phyloP scores from a whole-genome alignment of 2,888 invertebrate genomes.

The Operophtera brumata region DNA sequence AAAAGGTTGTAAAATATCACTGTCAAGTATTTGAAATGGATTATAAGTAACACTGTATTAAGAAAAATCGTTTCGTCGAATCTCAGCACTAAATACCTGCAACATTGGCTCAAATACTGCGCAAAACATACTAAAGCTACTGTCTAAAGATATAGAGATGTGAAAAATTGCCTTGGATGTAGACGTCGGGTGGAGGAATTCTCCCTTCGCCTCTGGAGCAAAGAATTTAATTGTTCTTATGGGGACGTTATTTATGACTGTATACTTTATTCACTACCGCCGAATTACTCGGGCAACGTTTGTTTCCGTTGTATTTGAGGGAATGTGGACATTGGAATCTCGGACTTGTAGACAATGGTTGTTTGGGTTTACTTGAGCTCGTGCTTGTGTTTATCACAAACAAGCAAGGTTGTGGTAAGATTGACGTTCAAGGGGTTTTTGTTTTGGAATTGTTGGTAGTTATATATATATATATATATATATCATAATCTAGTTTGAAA shows the following conservation, averaged over 20 bases:
- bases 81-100: slow-evolving; percentile 5
- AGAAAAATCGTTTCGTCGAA: neutral
- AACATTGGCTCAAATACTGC: slow-evolving; percentile 41
- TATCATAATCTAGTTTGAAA: too few relatives aligned
- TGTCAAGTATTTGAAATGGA: too few relatives aligned
- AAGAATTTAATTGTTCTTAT: slow-evolving; percentile 65
- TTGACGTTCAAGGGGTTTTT: neutral
- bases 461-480: too few relatives aligned
- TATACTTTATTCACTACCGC: slow-evolving; percentile 43
- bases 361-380: neutral
- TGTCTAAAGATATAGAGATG: slow-evolving; percentile 44
- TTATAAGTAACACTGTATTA: too few relatives aligned
- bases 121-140: slow-evolving; percentile 34
- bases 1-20: too few relatives aligned
- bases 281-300: slow-evolving; percentile 24
- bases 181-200: slow-evolving; percentile 59
- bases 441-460: neutral
- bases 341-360: slow-evolving; percentile 12
- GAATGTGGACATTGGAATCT: slow-evolving; percentile 12
- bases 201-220: slow-evolving; percentile 46
- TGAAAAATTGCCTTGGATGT: slow-evolving; percentile 61
- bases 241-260: slow-evolving; percentile 55
- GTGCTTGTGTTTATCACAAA: slow-evolving; percentile 1
- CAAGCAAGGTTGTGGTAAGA: slow-evolving; percentile 2
- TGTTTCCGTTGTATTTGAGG: slow-evolving; percentile 8